These are phyloP conservation scores for Drosophila austrosaltans DNA, from an alignment of 2,888 invertebrate genomes.

Conservation along the genomic window DNA sequence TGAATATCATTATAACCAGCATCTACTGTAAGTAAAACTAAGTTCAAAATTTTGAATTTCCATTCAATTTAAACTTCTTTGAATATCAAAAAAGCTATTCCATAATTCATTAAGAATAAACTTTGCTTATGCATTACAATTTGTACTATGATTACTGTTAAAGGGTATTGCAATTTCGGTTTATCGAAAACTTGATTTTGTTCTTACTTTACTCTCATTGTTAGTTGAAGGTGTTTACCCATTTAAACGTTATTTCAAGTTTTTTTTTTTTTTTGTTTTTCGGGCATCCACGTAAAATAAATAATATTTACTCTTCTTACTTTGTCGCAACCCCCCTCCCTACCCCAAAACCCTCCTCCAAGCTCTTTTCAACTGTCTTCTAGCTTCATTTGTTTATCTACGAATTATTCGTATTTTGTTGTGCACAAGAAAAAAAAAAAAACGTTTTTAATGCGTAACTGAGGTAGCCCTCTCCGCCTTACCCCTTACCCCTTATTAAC, in stretches of 20 bases:
- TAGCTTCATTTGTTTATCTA: conserved; percentile 60
- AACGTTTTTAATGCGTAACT: conserved; percentile 60
- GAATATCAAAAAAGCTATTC: no score
- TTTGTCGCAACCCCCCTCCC: conserved; percentile 32
- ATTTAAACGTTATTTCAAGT: conserved; percentile 1
- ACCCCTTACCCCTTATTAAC: neutral
- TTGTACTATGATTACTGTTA: neutral
- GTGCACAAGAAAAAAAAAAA: conserved; percentile 50
- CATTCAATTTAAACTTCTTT: no score
- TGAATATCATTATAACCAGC: no score
- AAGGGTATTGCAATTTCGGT: neutral
- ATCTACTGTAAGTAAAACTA: no score
- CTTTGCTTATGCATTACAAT: no score
- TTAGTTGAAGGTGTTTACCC: conserved; percentile 11
- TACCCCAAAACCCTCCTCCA: no score
- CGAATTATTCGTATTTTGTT: conserved; percentile 63
- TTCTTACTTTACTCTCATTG: conserved; percentile 1
- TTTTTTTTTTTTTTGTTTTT: conserved; percentile 26
- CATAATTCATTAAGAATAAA: no score
- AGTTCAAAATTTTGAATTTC: no score
- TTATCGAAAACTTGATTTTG: neutral
- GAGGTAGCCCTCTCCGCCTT: conserved; percentile 53
- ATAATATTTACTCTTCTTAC: conserved; percentile 33
- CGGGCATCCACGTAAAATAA: conserved; percentile 48
- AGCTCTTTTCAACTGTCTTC: no score